phyloP scores from a whole-genome alignment of 2,797 vertebrate genomes.

The Austrolebias charrua region DNA sequence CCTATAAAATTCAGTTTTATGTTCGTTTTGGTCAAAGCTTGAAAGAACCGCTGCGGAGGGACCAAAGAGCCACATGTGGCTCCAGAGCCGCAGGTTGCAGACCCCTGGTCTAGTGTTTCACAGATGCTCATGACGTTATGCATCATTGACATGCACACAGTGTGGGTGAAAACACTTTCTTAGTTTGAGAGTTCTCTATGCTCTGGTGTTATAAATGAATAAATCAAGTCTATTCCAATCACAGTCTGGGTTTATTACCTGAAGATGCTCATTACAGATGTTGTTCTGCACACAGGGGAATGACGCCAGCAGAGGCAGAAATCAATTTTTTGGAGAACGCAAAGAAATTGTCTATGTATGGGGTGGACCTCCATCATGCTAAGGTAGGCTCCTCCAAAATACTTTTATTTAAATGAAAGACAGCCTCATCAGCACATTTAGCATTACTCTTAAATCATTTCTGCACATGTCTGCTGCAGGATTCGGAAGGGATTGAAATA shows the following conservation, averaged over 20 bases:
- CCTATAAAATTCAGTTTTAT: too few relatives aligned
- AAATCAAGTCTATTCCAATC: slow-evolving; percentile 27
- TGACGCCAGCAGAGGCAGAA: slow-evolving; percentile 97
- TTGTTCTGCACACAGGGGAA: slow-evolving; percentile 82
- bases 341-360: slow-evolving; percentile 99
- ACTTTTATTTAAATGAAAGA: not conserved
- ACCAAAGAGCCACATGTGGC: too few relatives aligned
- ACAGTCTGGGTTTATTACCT: slow-evolving; percentile 33
- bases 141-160: slow-evolving; percentile 29
- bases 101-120: slow-evolving; percentile 40
- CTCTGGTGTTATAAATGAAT: slow-evolving; percentile 25
- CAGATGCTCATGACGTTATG: slow-evolving; percentile 32
- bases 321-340: slow-evolving; percentile 98
- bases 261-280: slow-evolving; percentile 25
- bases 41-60: too few relatives aligned
- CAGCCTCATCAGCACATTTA: not conserved
- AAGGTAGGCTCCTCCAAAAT: slow-evolving; percentile 80
- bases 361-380: slow-evolving; percentile 96
- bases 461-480: slow-evolving; percentile 72
- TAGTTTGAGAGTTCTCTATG: slow-evolving; percentile 26
- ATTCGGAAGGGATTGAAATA: slow-evolving; percentile 98
- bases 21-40: too few relatives aligned
- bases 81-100: too few relatives aligned
- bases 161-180: slow-evolving; percentile 25
- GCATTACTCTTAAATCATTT: slow-evolving; percentile 8